phyloP scores from a whole-genome alignment of 1,140 invertebrate genomes.

The Mycetomoellerius zeteki region DNA sequence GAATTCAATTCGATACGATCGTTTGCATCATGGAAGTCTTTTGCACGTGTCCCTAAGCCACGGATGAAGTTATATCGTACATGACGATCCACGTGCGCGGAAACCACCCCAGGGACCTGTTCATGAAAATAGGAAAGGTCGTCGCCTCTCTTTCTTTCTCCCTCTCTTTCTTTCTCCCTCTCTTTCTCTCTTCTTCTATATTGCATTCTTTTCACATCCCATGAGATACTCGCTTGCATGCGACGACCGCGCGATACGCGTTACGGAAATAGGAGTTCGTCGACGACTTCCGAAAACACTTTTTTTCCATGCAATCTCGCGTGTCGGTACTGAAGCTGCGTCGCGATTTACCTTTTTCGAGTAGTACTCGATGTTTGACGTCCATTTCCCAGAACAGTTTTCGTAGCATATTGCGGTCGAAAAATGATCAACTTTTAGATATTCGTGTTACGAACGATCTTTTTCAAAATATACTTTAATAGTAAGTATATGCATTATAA shows the following conservation, averaged over 20 bases:
- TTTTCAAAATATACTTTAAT: not conserved
- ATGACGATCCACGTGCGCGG: conserved; percentile 44
- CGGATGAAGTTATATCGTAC: conserved; percentile 25
- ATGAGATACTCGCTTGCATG: conserved; percentile 35
- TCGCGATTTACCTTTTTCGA: conserved; percentile 1
- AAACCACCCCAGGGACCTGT: conserved; percentile 56
- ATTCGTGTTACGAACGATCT: not conserved
- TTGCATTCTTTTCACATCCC: conserved; percentile 15
- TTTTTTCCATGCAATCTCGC: conserved; percentile 45
- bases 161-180: no score
- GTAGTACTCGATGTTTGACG: not conserved
- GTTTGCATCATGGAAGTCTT: conserved; percentile 72
- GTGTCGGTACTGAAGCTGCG: not conserved
- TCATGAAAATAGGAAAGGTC: conserved; percentile 65
- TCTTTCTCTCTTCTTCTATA: not conserved
- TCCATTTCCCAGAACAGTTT: not conserved
- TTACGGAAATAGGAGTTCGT: conserved; percentile 45
- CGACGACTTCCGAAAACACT: conserved; percentile 41
- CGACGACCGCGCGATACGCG: conserved; percentile 5
- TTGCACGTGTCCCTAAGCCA: not conserved
- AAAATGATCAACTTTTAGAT: not conserved
- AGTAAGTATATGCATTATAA: not conserved
- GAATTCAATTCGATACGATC: conserved; percentile 79
- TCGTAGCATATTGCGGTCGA: not conserved
- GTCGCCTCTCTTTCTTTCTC: not conserved